Base-by-base conservation (phyloP, 2,888 invertebrate genomes). In the Trissoscelio sp. region DNA sequence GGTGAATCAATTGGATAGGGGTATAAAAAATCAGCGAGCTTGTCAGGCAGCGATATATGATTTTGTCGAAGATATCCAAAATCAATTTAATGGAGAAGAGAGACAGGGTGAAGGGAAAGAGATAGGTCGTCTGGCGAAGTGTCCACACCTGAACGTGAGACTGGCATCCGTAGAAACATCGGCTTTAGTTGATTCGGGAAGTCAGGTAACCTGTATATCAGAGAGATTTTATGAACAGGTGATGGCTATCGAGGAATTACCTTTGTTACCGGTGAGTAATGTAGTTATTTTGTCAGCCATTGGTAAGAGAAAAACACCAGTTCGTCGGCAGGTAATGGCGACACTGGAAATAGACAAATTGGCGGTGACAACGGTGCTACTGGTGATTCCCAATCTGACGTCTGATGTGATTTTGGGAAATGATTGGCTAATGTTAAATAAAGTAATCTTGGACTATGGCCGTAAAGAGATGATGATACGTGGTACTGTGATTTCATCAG, bases 261-360 rank as follows among this genome's bases (percentile, higher is more conserved):
- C 28, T 6, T 5, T 6, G 6, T 6, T 28, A 5, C 28, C 28
- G 28, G 28, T 58, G 2, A 46, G 53, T 16, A 69, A 55, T 34
- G 55, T 69, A 3, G 9, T 69, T n/a, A 9, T 69, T 16, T 22
- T 69, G 11, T 55, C 69, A 0, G 69, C 69, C 18, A 57, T 69
- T 14, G 69, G 69, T 2, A 57, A 51, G 9, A 12, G 18, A 5
- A 24, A 24, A n/a, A 70, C 70, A 1, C 46, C 37, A n/a, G 34
- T 70, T 7, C 22, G 6, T 34, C 31, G 16, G 11, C 46, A 58
- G 44, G 18, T 44, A 0, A 7, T 60, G 31, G 24, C 28, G 0
- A 3, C 12, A 0, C 16, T 42, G 9, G 0, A 14, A 9, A 28
- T 60, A 6, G 24, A 4, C 22, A 6, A 60, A 0, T 3, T 42